Evolutionary conservation across 2,797 vertebrate genomes (phyloP).

Genomic region (Pipistrellus pipistrellus): DNA sequence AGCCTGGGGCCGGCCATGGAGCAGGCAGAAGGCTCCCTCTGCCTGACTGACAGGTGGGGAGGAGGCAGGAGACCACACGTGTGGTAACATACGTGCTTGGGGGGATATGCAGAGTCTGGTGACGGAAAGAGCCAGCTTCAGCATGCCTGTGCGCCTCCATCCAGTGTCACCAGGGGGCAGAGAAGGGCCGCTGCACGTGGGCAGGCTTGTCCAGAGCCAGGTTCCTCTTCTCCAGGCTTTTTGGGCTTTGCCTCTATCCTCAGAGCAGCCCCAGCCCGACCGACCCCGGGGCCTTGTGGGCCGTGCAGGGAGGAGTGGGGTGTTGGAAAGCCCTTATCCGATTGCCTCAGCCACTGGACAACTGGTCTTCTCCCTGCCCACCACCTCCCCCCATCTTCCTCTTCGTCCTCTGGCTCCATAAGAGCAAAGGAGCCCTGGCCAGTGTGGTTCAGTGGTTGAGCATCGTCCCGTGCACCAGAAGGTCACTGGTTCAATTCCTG

Average conservation of each 20-base stretch:
- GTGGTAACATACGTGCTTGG: not conserved
- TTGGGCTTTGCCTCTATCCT: accelerated
- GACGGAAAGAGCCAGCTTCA: not conserved
- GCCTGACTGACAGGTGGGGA: not conserved
- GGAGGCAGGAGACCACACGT: not conserved
- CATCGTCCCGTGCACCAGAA: not conserved
- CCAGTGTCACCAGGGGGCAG: too few species aligned
- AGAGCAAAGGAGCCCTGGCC: not conserved
- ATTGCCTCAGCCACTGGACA: not conserved
- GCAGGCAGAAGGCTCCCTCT: not conserved
- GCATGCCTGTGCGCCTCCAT: not conserved
- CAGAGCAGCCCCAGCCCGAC: not conserved
- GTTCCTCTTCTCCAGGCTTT: not conserved
- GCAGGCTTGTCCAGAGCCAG: not conserved
- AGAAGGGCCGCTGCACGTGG: too few species aligned
- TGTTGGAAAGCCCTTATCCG: not conserved
- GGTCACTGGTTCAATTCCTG: not conserved
- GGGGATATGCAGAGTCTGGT: not conserved
- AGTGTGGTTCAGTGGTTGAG: not conserved
- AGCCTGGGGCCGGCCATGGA: accelerated
- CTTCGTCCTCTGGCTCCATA: not conserved
- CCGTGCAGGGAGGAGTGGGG: not conserved
- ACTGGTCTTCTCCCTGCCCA: not conserved
- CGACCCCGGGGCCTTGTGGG: accelerated
- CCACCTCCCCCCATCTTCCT: not conserved